Evolutionary conservation across 2,888 invertebrate genomes (phyloP), one percentile per base, ranked within the genome.

Genomic region (Trissonchulus latispiculum): DNA sequence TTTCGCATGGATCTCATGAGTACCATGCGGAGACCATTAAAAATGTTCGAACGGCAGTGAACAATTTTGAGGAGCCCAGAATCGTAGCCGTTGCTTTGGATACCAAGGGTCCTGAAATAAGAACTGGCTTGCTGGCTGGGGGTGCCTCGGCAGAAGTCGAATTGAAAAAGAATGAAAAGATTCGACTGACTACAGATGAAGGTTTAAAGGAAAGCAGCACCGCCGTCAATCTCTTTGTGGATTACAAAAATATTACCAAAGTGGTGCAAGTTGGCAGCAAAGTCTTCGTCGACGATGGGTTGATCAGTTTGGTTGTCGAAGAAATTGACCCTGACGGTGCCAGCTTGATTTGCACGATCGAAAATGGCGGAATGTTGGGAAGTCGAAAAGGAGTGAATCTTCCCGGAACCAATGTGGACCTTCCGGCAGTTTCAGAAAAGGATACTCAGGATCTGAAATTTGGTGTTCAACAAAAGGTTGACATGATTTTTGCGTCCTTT

Each of bases 401-500:
- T 61, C 97, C 97, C 0, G 96, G 96, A 1, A 89, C 95, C 0
- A 90, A 92, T 0, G 95, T 97, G 0, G 96, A 97, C 85, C 86
- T 99, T 78, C 97, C 97, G 0, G 95, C 96, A 2, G 95, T 99
- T 0, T 95, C 96, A 0, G 94, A 94, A 81, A 96, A 96, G 85
- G 97, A 99, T 85, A 92, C 91, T 83, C 87, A 77, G 75, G 82
- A 82, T 76, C 77, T 82, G 62, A 77, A 77, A 61, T 82, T 83
- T 73, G 82, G 82, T 71, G 82, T 80, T 15, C 75, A 80, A 61
- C 78, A 80, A 74, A 75, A 75, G 3, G 79, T 95, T 72, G 95
- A 99, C 83, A 95, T 97, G 89, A 89, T 97, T 74, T 99, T 99
- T 85, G 96, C 96, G 0, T 96, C 96, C 0, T 99, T 99, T 86